phyloP scores from a whole-genome alignment of 1,140 invertebrate species.

The Danaus melanippus region DNA sequence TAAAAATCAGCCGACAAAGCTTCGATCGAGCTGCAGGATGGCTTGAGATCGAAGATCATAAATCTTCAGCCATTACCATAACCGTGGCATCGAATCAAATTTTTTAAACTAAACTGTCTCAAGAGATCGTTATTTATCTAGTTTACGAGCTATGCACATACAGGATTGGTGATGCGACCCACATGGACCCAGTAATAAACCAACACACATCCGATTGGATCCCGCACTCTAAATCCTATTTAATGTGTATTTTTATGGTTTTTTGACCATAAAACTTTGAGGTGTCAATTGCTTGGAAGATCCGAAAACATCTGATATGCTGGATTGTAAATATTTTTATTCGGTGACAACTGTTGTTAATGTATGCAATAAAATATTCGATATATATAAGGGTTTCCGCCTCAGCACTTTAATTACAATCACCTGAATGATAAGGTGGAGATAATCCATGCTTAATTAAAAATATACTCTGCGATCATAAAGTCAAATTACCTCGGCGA shows the following conservation, averaged over 20 bases:
- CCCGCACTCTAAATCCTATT: conserved; percentile 27
- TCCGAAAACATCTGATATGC: conserved; percentile 4
- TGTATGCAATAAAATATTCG: too few relatives aligned
- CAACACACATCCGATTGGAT: conserved; percentile 27
- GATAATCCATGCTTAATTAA: too few relatives aligned
- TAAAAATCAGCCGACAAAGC: conserved; percentile 2
- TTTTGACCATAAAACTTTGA: conserved; percentile 37
- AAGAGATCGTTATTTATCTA: conserved; percentile 43
- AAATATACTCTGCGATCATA: too few relatives aligned
- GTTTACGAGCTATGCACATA: conserved; percentile 39
- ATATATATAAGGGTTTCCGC: too few relatives aligned
- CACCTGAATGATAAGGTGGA: too few relatives aligned
- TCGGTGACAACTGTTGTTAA: too few relatives aligned
- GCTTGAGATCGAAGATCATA: neutral
- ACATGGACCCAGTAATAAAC: conserved; percentile 26
- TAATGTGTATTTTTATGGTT: conserved; percentile 27
- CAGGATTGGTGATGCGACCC: conserved; percentile 39
- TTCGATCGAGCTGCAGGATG: neutral
- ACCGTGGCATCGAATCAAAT: conserved; percentile 15
- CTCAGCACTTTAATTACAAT: too few relatives aligned
- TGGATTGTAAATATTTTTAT: too few relatives aligned
- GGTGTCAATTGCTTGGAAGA: conserved; percentile 39
- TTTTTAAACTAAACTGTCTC: conserved; percentile 23
- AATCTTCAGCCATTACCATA: conserved; percentile 9
- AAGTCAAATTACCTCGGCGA: too few relatives aligned